Conservation (phyloP, 1,140 invertebrate genomes). For the Myzus persicae region DNA sequence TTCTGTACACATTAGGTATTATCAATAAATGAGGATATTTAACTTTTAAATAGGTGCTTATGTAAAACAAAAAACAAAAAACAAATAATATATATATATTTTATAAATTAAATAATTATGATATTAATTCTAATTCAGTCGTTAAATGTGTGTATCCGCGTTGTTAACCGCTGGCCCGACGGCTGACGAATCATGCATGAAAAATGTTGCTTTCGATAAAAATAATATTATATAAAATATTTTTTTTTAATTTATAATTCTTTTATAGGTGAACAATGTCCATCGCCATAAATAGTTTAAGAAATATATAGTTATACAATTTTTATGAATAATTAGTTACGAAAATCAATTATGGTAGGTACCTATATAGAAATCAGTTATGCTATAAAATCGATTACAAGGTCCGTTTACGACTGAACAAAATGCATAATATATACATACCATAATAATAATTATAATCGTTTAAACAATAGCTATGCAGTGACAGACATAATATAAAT, state of each 20-base stretch:
- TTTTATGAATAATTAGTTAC: neutral
- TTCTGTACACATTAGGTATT: neutral
- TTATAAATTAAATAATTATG: neutral
- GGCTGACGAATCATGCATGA: neutral
- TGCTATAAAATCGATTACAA: slow-evolving; percentile 40
- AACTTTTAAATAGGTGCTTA: neutral
- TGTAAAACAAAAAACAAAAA: neutral
- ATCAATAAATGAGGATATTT: neutral
- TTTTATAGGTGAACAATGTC: slow-evolving; percentile 7
- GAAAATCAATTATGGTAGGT: slow-evolving; percentile 30
- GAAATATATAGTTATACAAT: neutral
- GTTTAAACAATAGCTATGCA: slow-evolving; percentile 16
- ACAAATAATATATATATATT: neutral
- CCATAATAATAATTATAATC: neutral
- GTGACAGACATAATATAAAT: neutral
- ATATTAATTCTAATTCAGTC: neutral
- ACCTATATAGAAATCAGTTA: slow-evolving; percentile 1
- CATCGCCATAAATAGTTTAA: neutral
- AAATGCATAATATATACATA: neutral
- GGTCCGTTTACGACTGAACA: neutral
- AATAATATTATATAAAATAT: neutral
- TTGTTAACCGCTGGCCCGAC: neutral
- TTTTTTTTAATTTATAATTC: neutral
- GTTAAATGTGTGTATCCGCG: neutral
- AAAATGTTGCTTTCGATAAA: neutral